Evolutionary conservation across 1,140 invertebrate species (phyloP).

Genomic region (Oppia nitens): DNA sequence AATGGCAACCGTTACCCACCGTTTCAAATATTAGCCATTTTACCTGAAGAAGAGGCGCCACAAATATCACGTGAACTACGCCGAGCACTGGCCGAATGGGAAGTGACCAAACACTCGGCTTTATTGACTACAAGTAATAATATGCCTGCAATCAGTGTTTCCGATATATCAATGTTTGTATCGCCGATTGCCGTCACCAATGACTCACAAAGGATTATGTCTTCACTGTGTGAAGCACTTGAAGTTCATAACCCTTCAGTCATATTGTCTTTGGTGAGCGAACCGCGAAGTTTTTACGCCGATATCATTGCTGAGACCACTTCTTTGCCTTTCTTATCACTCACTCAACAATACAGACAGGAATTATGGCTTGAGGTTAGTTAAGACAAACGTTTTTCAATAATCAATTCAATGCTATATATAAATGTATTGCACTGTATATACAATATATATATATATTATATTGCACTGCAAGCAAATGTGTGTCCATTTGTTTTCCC

Average conservation of each 20-base stretch:
- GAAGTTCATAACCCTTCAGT: slow-evolving; percentile 10
- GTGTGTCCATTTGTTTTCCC: too few species aligned
- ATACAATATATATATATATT: too few species aligned
- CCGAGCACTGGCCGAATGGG: slow-evolving; percentile 7
- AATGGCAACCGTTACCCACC: not conserved
- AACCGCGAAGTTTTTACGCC: slow-evolving; percentile 1
- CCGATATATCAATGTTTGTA: slow-evolving; percentile 4
- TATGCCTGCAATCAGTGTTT: not conserved
- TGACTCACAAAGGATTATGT: slow-evolving; percentile 11
- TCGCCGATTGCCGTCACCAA: slow-evolving; percentile 3
- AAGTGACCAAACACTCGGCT: slow-evolving; percentile 1
- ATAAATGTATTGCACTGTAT: too few species aligned
- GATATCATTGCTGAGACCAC: slow-evolving; percentile 4
- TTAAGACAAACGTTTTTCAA: too few species aligned
- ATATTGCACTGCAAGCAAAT: too few species aligned
- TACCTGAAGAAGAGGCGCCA: slow-evolving; percentile 10
- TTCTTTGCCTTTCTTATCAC: slow-evolving; percentile 9
- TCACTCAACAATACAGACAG: slow-evolving; percentile 7
- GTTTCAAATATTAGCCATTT: slow-evolving; percentile 13
- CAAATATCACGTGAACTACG: slow-evolving; percentile 11
- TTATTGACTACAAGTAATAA: not conserved
- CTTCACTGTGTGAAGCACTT: slow-evolving; percentile 11
- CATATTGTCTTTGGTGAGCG: slow-evolving; percentile 11
- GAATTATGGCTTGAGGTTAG: not conserved
- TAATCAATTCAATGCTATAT: too few species aligned